Evolutionary conservation across 2,797 vertebrate species (phyloP).

Genomic region (Gouania willdenowi): DNA sequence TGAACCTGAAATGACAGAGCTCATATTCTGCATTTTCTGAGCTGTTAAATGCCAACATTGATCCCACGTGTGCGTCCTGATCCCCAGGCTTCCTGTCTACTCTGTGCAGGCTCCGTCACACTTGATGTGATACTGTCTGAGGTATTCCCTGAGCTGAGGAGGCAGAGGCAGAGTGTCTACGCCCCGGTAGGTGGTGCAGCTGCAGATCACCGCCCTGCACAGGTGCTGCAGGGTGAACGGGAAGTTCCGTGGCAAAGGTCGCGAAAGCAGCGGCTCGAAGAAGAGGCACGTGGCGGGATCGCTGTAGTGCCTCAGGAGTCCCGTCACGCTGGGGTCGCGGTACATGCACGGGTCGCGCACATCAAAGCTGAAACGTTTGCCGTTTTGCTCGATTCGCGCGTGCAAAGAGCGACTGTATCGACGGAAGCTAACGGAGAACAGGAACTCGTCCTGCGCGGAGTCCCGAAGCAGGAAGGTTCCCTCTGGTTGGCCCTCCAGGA

Average conservation of each 20-base stretch:
- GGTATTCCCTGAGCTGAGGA: slow-evolving; percentile 86
- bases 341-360: slow-evolving; percentile 85
- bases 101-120: slow-evolving; percentile 79
- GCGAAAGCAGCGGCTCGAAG: slow-evolving; percentile 83
- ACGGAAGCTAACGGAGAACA: slow-evolving; percentile 86
- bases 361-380: slow-evolving; percentile 86
- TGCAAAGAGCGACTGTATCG: slow-evolving; percentile 83
- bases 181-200: slow-evolving; percentile 80
- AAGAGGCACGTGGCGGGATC: slow-evolving; percentile 88
- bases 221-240: slow-evolving; percentile 82
- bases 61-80: too few relatives aligned
- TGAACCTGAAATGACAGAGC: too few relatives aligned
- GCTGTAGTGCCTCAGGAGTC: slow-evolving; percentile 83
- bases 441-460: slow-evolving; percentile 85
- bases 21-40: too few relatives aligned
- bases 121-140: slow-evolving; percentile 93
- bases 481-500: slow-evolving; percentile 82
- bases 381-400: slow-evolving; percentile 85
- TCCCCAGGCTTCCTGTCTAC: too few relatives aligned
- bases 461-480: slow-evolving; percentile 84
- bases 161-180: slow-evolving; percentile 85
- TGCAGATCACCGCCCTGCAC: slow-evolving; percentile 77
- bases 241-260: slow-evolving; percentile 77
- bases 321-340: slow-evolving; percentile 79
- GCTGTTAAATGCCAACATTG: too few relatives aligned